Percentiles rank a stretch among this genome's conserved stretches.
phyloP scores from a whole-genome alignment of 2,797 vertebrate species.

The Acipenser transmontanus region DNA sequence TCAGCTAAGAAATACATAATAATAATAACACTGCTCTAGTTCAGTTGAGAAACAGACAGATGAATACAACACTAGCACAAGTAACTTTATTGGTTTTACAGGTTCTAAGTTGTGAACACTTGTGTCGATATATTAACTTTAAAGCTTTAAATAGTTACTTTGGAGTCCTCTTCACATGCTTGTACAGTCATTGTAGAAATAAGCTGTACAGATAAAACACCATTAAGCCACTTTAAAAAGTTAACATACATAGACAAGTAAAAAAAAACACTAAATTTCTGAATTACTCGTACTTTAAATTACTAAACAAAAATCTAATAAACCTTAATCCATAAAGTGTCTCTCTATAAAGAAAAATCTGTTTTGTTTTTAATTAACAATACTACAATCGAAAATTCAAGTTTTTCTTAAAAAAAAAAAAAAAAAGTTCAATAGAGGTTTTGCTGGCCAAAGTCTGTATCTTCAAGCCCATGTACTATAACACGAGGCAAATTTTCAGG shows the following conservation, averaged over 20 bases:
- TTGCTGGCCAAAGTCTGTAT: neutral
- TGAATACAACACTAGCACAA: neutral
- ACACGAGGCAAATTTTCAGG: too few relatives aligned
- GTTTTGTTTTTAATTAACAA: neutral
- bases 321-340: neutral
- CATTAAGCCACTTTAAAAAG: neutral
- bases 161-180: neutral
- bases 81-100: slow-evolving; percentile 1
- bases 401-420: neutral
- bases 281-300: neutral
- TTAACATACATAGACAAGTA: neutral
- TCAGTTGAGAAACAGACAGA: too few relatives aligned
- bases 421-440: neutral
- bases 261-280: neutral
- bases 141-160: neutral
- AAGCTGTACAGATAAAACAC: neutral
- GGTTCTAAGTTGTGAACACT: neutral
- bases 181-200: neutral
- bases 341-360: neutral
- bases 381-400: neutral
- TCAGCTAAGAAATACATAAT: too few relatives aligned
- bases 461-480: too few relatives aligned
- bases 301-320: slow-evolving; percentile 2
- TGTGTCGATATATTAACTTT: neutral
- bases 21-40: too few relatives aligned